Evolutionary conservation across 2,797 vertebrate genomes (phyloP).

Genomic region (Tenualosa ilisha): DNA sequence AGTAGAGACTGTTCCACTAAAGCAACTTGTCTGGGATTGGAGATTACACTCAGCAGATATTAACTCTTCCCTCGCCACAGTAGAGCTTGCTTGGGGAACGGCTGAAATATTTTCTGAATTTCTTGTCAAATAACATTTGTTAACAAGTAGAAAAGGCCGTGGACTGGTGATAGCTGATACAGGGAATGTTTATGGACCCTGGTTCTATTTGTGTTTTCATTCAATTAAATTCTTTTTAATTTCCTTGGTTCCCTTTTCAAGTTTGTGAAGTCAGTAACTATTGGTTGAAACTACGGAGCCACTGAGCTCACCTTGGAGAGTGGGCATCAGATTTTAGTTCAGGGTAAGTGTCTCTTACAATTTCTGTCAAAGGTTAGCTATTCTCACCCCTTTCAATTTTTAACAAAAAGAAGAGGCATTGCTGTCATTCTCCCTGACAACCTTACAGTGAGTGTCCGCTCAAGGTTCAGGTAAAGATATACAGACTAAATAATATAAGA

Average conservation of each 20-base stretch:
- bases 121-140: background rate
- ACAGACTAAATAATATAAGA: constrained; percentile 2
- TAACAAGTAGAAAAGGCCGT: background rate
- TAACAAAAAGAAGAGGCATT: background rate
- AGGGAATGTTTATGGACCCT: background rate
- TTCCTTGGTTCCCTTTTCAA: background rate
- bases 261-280: background rate
- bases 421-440: background rate
- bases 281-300: background rate
- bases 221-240: background rate
- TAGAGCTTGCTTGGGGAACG: background rate
- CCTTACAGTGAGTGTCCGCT: background rate
- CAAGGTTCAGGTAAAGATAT: background rate
- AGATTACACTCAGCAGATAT: background rate
- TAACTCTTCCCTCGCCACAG: background rate
- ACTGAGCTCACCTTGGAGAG: background rate
- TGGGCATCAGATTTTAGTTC: background rate
- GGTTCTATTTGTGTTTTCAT: background rate
- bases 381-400: constrained; percentile 58
- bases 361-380: constrained; percentile 62
- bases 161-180: background rate
- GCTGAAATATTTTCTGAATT: background rate
- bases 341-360: background rate
- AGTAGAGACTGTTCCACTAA: background rate
- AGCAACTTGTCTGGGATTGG: background rate